These are phyloP conservation scores for Chrysotoxum bicinctum DNA, from an alignment of 2,888 invertebrate genomes.

Conservation along the genomic window DNA sequence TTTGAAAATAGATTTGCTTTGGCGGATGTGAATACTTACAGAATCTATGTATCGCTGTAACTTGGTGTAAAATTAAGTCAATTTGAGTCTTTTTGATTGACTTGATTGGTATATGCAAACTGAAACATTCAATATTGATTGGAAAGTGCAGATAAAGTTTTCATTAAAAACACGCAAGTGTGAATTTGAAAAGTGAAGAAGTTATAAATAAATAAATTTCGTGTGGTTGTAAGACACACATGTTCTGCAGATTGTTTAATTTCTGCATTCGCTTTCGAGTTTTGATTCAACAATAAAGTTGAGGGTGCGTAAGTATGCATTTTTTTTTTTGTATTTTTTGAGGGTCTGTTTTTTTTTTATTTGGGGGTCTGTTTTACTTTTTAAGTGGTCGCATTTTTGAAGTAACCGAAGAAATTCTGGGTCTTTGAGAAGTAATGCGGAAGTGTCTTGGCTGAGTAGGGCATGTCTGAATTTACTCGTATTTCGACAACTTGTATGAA, in stretches of 20 bases:
- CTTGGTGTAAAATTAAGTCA: constrained; percentile 22
- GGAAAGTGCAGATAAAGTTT: constrained; percentile 15
- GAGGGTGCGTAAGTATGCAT: constrained; percentile 52
- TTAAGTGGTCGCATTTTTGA: constrained; percentile 64
- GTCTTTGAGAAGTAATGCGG: constrained; percentile 61
- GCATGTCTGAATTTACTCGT: constrained; percentile 53
- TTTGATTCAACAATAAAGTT: constrained; percentile 7
- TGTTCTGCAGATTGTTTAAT: constrained; percentile 55
- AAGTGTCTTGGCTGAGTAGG: constrained; percentile 23
- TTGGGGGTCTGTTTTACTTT: neutral
- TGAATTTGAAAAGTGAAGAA: constrained; percentile 26
- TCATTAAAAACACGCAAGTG: neutral
- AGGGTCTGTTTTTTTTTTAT: neutral
- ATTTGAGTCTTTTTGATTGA: constrained; percentile 23
- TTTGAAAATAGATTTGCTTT: constrained; percentile 63
- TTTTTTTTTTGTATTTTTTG: neutral
- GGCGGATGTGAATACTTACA: constrained; percentile 20
- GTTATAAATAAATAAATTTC: constrained; percentile 8
- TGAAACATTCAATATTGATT: constrained; percentile 38
- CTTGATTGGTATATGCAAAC: neutral
- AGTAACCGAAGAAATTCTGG: constrained; percentile 36
- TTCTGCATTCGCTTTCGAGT: constrained; percentile 22
- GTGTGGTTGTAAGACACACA: constrained; percentile 31
- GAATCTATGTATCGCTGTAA: constrained; percentile 6
- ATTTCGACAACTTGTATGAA: constrained; percentile 34